Conservation (phyloP, 2,797 vertebrate genomes). For the Periophthalmus magnuspinnatus region DNA sequence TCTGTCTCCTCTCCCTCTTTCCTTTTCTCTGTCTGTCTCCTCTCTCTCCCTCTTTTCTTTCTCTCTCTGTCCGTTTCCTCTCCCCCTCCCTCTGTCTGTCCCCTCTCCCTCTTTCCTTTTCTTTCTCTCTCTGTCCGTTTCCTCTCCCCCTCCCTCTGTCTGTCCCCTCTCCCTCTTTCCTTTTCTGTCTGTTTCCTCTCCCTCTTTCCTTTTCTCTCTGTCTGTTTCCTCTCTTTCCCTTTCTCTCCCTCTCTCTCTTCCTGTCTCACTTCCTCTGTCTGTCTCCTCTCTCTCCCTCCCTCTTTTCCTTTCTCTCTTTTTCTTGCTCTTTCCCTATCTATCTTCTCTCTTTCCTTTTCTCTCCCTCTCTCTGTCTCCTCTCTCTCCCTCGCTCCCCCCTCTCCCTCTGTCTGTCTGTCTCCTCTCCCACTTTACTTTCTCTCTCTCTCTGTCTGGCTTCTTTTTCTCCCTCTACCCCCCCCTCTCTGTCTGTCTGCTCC, state of each 20-base stretch:
- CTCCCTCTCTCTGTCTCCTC: neutral
- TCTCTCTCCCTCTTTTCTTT: neutral
- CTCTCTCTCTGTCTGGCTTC: slow-evolving; percentile 9
- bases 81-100: neutral
- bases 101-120: neutral
- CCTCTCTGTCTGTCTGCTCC: no score
- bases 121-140: neutral
- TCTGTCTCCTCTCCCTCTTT: neutral
- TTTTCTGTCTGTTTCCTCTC: neutral
- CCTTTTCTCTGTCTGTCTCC: neutral
- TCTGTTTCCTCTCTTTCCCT: no score
- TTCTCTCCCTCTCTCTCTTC: no score
- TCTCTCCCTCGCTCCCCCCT: neutral
- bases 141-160: neutral
- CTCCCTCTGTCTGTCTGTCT: neutral
- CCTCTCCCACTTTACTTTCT: no score
- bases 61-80: neutral
- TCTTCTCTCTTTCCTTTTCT: neutral
- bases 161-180: slow-evolving; percentile 19
- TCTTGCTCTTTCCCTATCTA: neutral
- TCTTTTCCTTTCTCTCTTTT: neutral
- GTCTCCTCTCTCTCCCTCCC: no score
- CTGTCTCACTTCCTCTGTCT: no score
- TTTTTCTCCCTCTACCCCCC: neutral
- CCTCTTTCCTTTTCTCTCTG: no score